Percentiles rank a stretch among this genome's conserved stretches.
These are phyloP conservation scores for Gibbula magus DNA, from an alignment of 2,888 invertebrate species.

Conservation along the genomic window DNA sequence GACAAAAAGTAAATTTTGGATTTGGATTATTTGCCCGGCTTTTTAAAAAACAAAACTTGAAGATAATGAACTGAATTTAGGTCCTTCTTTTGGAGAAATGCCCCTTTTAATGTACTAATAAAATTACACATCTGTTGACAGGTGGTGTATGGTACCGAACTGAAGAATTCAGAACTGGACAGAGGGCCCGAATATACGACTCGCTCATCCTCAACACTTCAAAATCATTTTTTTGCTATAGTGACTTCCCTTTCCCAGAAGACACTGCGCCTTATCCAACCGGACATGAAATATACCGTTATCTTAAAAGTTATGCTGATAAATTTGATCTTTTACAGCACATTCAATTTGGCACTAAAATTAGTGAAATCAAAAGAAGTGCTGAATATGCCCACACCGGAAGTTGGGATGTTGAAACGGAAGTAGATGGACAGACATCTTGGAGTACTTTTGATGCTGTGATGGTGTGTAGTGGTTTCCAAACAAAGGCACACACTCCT, in stretches of 20 bases:
- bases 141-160: constrained; percentile 31
- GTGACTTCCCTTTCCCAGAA: constrained; percentile 46
- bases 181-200: constrained; percentile 64
- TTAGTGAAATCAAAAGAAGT: not conserved
- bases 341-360: constrained; percentile 36
- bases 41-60: too few relatives aligned
- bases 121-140: too few relatives aligned
- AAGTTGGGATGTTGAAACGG: constrained; percentile 18
- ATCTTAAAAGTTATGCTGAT: constrained; percentile 54
- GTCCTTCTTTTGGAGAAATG: too few relatives aligned
- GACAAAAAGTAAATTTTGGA: too few relatives aligned
- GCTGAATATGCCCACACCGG: constrained; percentile 13
- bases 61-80: too few relatives aligned
- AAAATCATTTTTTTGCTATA: constrained; percentile 74
- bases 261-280: constrained; percentile 32
- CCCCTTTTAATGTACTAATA: too few relatives aligned
- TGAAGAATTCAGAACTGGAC: not conserved
- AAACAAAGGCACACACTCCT: not conserved
- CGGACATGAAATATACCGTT: constrained; percentile 24
- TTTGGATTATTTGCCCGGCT: too few relatives aligned
- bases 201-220: constrained; percentile 74
- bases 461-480: not conserved
- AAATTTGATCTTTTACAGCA: constrained; percentile 48
- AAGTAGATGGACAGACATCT: not conserved
- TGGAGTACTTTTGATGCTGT: not conserved